Percentiles rank a stretch among this genome's conserved stretches.
phyloP scores from a whole-genome alignment of 2,113 vertebrate species.

The Petromus typicus region DNA sequence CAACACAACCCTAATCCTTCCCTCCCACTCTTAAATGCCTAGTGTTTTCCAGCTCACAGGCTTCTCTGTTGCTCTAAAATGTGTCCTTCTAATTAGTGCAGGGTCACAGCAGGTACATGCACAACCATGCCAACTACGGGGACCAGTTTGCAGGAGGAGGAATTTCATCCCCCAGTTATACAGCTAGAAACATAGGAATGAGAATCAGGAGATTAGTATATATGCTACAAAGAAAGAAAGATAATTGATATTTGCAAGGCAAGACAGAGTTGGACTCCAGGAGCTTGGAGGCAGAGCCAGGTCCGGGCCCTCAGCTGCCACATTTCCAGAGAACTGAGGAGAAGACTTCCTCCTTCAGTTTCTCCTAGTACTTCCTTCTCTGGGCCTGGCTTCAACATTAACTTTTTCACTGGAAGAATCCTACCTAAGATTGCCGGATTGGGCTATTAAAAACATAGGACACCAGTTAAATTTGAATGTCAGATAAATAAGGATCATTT shows the following conservation, averaged over 20 bases:
- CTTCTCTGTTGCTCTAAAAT: not conserved
- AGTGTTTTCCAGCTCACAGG: not conserved
- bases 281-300: not conserved
- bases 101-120: not conserved
- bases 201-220: not conserved
- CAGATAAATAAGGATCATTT: not conserved
- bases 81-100: not conserved
- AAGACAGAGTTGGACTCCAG: not conserved
- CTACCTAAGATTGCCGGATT: not conserved
- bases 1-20: not conserved
- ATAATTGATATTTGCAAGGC: not conserved
- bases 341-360: not conserved
- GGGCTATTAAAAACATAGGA: not conserved
- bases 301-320: not conserved
- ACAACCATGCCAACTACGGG: not conserved
- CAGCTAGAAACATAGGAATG: not conserved
- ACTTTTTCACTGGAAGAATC: not conserved
- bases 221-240: not conserved
- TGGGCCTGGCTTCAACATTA: not conserved
- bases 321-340: not conserved
- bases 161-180: not conserved
- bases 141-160: not conserved
- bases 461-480: constrained; percentile 23
- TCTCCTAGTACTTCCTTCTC: not conserved
- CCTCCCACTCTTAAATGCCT: not conserved